Evolutionary conservation across 2,113 vertebrate genomes (phyloP), one percentile per base, ranked within the genome.

Genomic region (Xiphophorus hellerii): DNA sequence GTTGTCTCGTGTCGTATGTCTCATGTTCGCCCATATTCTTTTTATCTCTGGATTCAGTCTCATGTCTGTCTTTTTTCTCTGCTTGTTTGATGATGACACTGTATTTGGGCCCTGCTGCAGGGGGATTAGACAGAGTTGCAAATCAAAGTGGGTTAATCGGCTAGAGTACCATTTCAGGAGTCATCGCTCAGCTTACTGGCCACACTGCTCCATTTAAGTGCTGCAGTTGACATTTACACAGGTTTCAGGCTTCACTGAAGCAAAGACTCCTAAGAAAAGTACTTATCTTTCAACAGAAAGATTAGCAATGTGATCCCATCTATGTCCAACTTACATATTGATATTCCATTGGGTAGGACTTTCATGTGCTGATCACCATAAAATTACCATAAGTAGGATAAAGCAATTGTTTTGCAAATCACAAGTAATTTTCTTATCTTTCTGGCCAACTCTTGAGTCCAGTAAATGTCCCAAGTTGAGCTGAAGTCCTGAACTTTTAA

Each of bases 81-180:
- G 63, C 44, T 70, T 86, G 80, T 83, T 77, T 66, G 60, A 71
- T 84, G 76, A 83, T 84, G 71, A 84, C 67, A 76, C 54, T 54
- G 70, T 58, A 73, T 71, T 20, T 54, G 74, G 63, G 69, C 80
- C 30, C 72, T 76, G 83, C 78, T 82, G 33, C 65, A 68, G 66
- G 65, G 69, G 84, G 84, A 81, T 86, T 84, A 85, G 75, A 82
- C 73, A 72, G 81, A 91, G 82, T 86, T 87, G 84, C 69, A 84
- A 90, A 85, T 90, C 61, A 51, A 92, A 87, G 62, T 81, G 80
- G 80, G 76, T 90, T 89, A 84, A 90, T 86, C 74, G 69, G 79
- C 51, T 22, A 73, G 48, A 70, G 77, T 31, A 73, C 64, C 73
- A 68, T 87, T 91, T 85, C 74, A 70, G 76, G 62, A 84, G 66